These are phyloP conservation scores for human (Homo sapiens) DNA, from an alignment of 2,113 vertebrate genomes.

Conservation along the genomic window GRCh38 chr1:72860501-72861000, in stretches of 20 bases:
- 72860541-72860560: constrained; percentile 44
- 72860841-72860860: not conserved
- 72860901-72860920: not conserved
- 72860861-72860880: not conserved
- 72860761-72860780: not conserved
- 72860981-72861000: not conserved
- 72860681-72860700: not conserved
- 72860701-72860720: not conserved
- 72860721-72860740: constrained; percentile 39
- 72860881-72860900: not conserved
- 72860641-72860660: not conserved
- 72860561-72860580: not conserved
- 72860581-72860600: not conserved
- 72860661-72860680: constrained; percentile 7
- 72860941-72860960: not conserved
- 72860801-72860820: constrained; percentile 26
- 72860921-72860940: not conserved
- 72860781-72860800: not conserved
- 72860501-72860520: not conserved
- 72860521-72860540: constrained; percentile 30
- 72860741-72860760: constrained; percentile 48
- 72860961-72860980: not conserved
- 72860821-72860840: not conserved
- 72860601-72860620: not conserved
- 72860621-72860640: constrained; percentile 7